A percentile compares a stretch with the other conserved stretches of the same genome.
Conservation (phyloP, 1,140 invertebrate species). For the Campoletis sonorensis region DNA sequence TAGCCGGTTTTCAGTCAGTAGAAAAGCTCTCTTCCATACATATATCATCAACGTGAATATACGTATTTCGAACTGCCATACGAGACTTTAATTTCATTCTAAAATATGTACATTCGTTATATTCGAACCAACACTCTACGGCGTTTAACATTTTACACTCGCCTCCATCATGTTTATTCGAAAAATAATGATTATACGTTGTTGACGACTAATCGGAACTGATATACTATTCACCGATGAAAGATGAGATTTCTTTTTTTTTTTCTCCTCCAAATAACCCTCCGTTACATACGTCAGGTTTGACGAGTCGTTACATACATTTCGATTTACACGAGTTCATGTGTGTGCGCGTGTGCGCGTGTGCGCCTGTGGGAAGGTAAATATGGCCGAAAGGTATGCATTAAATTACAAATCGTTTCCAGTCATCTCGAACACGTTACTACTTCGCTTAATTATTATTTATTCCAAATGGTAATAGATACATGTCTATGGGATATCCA, state of each 20-base stretch:
- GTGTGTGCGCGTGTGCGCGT: neutral
- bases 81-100: conserved; percentile 6
- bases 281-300: conserved; percentile 5
- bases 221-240: neutral
- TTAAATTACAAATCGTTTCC: conserved; percentile 40
- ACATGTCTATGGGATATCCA: neutral
- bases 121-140: conserved; percentile 9
- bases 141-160: neutral
- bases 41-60: neutral
- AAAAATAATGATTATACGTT: conserved; percentile 33
- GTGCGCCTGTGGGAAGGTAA: neutral
- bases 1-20: conserved; percentile 53
- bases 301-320: conserved; percentile 9
- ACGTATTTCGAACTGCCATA: neutral
- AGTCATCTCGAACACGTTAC: conserved; percentile 36
- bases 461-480: conserved; percentile 18
- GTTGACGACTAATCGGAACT: conserved; percentile 23
- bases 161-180: conserved; percentile 9
- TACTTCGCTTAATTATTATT: conserved; percentile 28
- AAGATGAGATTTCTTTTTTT: conserved; percentile 23
- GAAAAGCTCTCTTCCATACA: conserved; percentile 38
- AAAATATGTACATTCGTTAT: conserved; percentile 13
- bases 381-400: neutral
- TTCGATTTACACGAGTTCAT: neutral
- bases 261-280: conserved; percentile 22